A percentile compares a stretch with the other conserved stretches of the same genome.
phyloP scores from a whole-genome alignment of 2,888 invertebrate species.

The Halictus ligatus region DNA sequence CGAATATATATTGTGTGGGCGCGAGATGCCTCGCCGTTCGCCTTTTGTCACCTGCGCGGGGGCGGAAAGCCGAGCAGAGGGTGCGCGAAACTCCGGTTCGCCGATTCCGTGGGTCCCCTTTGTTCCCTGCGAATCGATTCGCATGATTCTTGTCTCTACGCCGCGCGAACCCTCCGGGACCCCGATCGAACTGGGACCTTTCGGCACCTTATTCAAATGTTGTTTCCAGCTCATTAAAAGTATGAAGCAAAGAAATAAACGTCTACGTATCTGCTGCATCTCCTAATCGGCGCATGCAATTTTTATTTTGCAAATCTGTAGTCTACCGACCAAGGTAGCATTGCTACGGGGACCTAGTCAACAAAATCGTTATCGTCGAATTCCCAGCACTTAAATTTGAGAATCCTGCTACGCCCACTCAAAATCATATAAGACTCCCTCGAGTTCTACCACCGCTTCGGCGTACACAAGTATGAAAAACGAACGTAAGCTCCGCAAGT shows the following conservation, averaged over 20 bases:
- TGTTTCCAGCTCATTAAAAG: too few species aligned
- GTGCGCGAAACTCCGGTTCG: background rate
- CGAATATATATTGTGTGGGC: constrained; percentile 43
- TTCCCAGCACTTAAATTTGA: too few species aligned
- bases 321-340: too few species aligned
- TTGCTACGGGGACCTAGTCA: too few species aligned
- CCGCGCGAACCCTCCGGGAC: background rate
- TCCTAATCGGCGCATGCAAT: too few species aligned
- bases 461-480: too few species aligned
- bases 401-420: too few species aligned
- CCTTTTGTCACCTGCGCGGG: constrained; percentile 44
- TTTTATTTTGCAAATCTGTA: too few species aligned
- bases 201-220: background rate
- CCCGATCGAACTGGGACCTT: background rate
- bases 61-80: background rate
- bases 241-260: too few species aligned
- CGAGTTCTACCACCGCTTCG: background rate
- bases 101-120: background rate
- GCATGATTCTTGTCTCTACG: background rate
- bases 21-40: constrained; percentile 31
- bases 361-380: too few species aligned
- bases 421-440: background rate
- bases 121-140: constrained; percentile 22
- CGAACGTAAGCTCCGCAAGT: background rate
- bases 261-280: too few species aligned